Base-by-base conservation (phyloP, 2,888 invertebrate genomes). In the Sarcophaga variegata region DNA sequence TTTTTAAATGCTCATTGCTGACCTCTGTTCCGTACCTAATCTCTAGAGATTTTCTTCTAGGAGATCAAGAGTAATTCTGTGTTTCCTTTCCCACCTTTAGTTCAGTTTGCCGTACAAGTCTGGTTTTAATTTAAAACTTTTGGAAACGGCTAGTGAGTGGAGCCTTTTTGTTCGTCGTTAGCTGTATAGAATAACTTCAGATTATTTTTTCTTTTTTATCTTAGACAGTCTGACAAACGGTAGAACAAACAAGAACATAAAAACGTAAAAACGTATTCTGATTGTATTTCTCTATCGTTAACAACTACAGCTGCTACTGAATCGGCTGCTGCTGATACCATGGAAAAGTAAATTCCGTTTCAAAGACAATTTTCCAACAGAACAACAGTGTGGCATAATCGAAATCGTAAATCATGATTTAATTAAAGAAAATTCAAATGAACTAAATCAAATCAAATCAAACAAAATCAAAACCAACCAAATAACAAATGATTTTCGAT, bases 231-330 rank as follows among this genome's bases (percentile, higher is more conserved):
- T 25, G 2, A 27, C 20, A 69, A 47, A 67, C 20, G 74, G 59
- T 47, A 63, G 78, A 45, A 20, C 49, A 64, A 67, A 67, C 62
- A 75, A 49, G 63, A 69, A 83, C 6, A 83, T 74, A 69, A 59
- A 79, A 80, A 79, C 70, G 59, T 82, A 82, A 71, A 82, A 69
- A 76, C 80, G 74, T 75, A 70, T 83, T 75, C 71, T 75, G 70
- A 80, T 84, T 80, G 59, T 49, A 70, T 76, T 83, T 84, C 49
- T 75, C 62, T 72, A 27, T 60, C 59, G 20, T 76, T 66, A 66
- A 76, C 64, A 2, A 37, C 37, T 37, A 6, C 37, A 4, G 27
- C 27, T 27, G 27, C 75, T 83, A 3, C 25, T 27, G 27, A 27
- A 27, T 27, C 37, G 6, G 37, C 37, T 37, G 37, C 37, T 83